These are phyloP conservation scores for Hybos culiciformis DNA, from an alignment of 2,888 invertebrate species.

Conservation along the genomic window DNA sequence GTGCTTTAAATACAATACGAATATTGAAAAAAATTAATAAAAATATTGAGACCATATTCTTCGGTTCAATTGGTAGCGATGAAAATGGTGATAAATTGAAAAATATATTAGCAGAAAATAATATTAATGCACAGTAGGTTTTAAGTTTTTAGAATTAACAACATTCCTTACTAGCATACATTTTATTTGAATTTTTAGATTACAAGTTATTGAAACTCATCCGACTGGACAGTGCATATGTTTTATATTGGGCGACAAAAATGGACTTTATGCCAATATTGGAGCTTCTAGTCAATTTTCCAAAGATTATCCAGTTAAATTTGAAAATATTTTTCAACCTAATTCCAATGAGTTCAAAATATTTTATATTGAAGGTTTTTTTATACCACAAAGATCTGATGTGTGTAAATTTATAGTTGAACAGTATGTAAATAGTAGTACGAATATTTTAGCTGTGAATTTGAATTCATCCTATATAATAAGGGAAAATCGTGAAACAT, in stretches of 20 bases:
- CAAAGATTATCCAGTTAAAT: slow-evolving; percentile 24
- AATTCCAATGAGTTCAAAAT: slow-evolving; percentile 28
- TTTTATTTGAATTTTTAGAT: slow-evolving; percentile 16
- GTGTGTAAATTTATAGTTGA: slow-evolving; percentile 36
- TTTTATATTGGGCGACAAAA: slow-evolving; percentile 34
- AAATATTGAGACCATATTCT: slow-evolving; percentile 24
- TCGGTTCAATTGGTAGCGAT: slow-evolving; percentile 42
- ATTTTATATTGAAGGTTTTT: slow-evolving; percentile 45
- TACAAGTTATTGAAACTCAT: slow-evolving; percentile 25
- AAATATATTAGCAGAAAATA: slow-evolving; percentile 29
- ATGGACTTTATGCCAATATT: slow-evolving; percentile 40
- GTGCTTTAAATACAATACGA: slow-evolving; percentile 38
- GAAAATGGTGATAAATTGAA: slow-evolving; percentile 33
- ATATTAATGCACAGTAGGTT: slow-evolving; percentile 33
- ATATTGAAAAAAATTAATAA: slow-evolving; percentile 27
- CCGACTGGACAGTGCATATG: slow-evolving; percentile 41
- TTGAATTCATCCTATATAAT: slow-evolving; percentile 43
- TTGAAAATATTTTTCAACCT: slow-evolving; percentile 15
- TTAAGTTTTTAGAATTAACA: slow-evolving; percentile 7
- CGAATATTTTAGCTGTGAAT: slow-evolving; percentile 39
- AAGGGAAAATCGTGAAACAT: slow-evolving; percentile 28
- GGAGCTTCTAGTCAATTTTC: slow-evolving; percentile 40
- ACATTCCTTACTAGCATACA: not conserved
- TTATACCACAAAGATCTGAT: slow-evolving; percentile 38
- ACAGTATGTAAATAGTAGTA: slow-evolving; percentile 28